These are phyloP conservation scores for Spea multiplicata DNA, from an alignment of 2,113 vertebrate species.

Conservation along the genomic window DNA sequence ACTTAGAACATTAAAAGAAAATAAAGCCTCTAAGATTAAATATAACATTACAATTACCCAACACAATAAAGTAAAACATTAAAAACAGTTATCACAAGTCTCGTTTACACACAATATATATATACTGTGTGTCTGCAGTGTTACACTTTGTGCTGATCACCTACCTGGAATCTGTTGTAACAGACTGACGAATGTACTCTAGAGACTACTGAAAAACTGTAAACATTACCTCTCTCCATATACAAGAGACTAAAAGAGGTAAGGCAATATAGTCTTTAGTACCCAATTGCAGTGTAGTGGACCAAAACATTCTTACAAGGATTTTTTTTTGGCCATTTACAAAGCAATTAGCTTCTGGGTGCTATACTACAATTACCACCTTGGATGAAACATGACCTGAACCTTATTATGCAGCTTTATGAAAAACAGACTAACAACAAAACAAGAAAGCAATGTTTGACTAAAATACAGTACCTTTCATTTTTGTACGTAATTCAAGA, in stretches of 20 bases:
- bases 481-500: slow-evolving; percentile 70
- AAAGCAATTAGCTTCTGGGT: slow-evolving; percentile 1
- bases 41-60: slow-evolving; percentile 21
- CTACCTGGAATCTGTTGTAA: slow-evolving; percentile 7
- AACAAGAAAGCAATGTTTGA: slow-evolving; percentile 63
- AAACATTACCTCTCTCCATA: slow-evolving; percentile 29
- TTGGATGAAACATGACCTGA: slow-evolving; percentile 57
- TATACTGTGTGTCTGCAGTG: background rate
- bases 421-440: slow-evolving; percentile 11
- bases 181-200: slow-evolving; percentile 32
- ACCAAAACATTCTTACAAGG: background rate
- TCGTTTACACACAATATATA: background rate
- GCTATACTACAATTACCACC: slow-evolving; percentile 51
- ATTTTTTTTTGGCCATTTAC: background rate
- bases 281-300: background rate
- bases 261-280: background rate
- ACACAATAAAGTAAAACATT: background rate
- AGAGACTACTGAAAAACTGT: slow-evolving; percentile 6
- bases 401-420: slow-evolving; percentile 55
- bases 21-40: slow-evolving; percentile 24
- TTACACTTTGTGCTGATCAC: slow-evolving; percentile 21
- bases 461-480: slow-evolving; percentile 75
- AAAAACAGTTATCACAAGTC: slow-evolving; percentile 8
- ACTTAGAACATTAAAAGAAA: background rate
- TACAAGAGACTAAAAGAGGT: background rate